A percentile compares a stretch with the other conserved stretches of the same genome.
phyloP scores from a whole-genome alignment of 2,113 vertebrate genomes.

The Caracal caracal region DNA sequence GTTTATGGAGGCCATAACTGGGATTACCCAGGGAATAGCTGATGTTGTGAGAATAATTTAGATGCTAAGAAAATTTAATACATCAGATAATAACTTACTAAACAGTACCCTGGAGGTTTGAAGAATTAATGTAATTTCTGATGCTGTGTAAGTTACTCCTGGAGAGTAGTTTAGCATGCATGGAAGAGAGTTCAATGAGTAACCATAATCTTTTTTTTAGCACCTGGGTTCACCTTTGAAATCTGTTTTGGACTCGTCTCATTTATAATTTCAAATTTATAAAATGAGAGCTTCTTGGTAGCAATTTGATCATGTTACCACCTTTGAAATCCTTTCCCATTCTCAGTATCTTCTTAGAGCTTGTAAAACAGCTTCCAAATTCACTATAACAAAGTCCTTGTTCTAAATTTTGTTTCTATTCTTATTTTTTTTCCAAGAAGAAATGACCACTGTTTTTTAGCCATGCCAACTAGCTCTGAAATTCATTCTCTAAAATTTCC shows the following conservation, averaged over 20 bases:
- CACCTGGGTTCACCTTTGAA: not conserved
- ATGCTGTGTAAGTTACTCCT: slow-evolving; percentile 12
- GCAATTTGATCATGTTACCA: not conserved
- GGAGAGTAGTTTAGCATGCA: slow-evolving; percentile 12
- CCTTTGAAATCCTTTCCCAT: not conserved
- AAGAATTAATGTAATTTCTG: slow-evolving; percentile 38
- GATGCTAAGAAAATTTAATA: slow-evolving; percentile 36
- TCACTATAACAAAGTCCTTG: not conserved
- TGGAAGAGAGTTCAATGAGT: not conserved
- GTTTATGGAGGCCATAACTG: not conserved
- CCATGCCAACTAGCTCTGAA: not conserved
- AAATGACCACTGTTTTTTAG: slow-evolving; percentile 3
- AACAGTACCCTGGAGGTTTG: slow-evolving; percentile 25
- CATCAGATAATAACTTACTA: not conserved
- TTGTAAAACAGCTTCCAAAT: slow-evolving; percentile 33
- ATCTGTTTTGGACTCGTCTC: slow-evolving; percentile 26
- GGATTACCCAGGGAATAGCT: not conserved
- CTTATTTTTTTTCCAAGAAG: slow-evolving; percentile 49
- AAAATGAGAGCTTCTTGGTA: slow-evolving; percentile 15
- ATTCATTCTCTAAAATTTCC: slow-evolving; percentile 11
- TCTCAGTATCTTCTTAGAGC: not conserved
- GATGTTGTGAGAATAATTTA: slow-evolving; percentile 56
- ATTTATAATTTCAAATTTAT: slow-evolving; percentile 31
- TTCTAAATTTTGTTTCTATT: slow-evolving; percentile 18
- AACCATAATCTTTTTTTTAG: not conserved